Conservation (phyloP, 1,140 invertebrate species). For the Dolichoris vasculosae region DNA sequence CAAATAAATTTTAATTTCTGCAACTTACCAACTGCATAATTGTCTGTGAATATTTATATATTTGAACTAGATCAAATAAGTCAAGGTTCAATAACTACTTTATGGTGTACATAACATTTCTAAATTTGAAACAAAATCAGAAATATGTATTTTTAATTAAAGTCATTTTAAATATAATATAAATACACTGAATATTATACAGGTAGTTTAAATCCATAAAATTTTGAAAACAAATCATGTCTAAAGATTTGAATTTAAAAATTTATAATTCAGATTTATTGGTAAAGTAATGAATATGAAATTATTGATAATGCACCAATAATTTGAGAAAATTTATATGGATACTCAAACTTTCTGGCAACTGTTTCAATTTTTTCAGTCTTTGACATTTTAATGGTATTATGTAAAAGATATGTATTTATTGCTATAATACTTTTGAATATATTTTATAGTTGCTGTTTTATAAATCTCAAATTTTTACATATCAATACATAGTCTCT, state of each 20-base stretch:
- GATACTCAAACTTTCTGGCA: conserved; percentile 54
- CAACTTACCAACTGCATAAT: conserved; percentile 58
- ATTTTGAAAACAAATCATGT: conserved; percentile 59
- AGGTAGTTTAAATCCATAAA: conserved; percentile 59
- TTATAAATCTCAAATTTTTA: conserved; percentile 61
- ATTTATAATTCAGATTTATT: conserved; percentile 53
- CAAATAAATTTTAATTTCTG: neutral
- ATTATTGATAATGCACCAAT: conserved; percentile 58
- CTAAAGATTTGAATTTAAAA: conserved; percentile 60
- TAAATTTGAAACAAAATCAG: conserved; percentile 55
- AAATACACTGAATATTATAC: conserved; percentile 51
- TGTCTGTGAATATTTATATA: conserved; percentile 55
- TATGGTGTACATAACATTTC: conserved; percentile 62
- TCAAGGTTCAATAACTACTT: conserved; percentile 55
- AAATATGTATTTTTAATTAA: conserved; percentile 18
- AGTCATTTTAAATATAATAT: conserved; percentile 13
- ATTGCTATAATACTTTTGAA: conserved; percentile 57
- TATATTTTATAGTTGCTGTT: conserved; percentile 60
- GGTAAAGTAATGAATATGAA: conserved; percentile 54
- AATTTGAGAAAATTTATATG: conserved; percentile 57
- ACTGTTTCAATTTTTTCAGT: conserved; percentile 56
- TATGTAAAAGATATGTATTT: conserved; percentile 57
- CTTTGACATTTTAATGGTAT: conserved; percentile 58
- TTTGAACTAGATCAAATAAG: conserved; percentile 59
- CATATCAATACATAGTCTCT: conserved; percentile 57